phyloP scores from a whole-genome alignment of 2,797 vertebrate genomes.

The Gadopsis marmoratus region DNA sequence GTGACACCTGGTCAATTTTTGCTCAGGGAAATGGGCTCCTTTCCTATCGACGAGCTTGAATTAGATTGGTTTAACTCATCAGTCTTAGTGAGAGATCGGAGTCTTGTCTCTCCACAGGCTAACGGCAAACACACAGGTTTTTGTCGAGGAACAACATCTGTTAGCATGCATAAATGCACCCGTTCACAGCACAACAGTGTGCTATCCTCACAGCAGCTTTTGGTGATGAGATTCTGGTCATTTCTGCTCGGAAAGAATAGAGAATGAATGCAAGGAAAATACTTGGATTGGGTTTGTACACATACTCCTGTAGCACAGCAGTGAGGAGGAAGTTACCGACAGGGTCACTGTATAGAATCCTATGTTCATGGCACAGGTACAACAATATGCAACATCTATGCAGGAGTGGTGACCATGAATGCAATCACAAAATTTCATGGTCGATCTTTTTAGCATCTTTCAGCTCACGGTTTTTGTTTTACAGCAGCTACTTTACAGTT shows the following conservation, averaged over 20 bases:
- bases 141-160: conserved; percentile 30
- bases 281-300: neutral
- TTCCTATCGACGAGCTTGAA: conserved; percentile 72
- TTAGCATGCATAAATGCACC: conserved; percentile 15
- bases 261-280: neutral
- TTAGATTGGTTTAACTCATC: conserved; percentile 75
- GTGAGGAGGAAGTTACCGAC: neutral
- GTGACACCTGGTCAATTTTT: conserved; percentile 76
- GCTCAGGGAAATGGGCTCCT: conserved; percentile 64
- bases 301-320: neutral
- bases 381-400: neutral
- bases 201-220: conserved; percentile 1
- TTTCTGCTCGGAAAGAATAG: neutral
- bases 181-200: neutral
- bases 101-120: conserved; percentile 27
- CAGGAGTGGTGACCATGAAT: neutral
- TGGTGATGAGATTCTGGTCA: neutral
- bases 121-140: conserved; percentile 36
- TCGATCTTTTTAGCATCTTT: neutral
- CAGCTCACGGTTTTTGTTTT: conserved; percentile 1
- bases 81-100: conserved; percentile 65
- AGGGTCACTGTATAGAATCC: neutral
- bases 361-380: neutral
- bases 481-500: neutral
- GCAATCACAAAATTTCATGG: too few species aligned